Conservation (phyloP, 2,797 vertebrate species). For the Spinus pinus region DNA sequence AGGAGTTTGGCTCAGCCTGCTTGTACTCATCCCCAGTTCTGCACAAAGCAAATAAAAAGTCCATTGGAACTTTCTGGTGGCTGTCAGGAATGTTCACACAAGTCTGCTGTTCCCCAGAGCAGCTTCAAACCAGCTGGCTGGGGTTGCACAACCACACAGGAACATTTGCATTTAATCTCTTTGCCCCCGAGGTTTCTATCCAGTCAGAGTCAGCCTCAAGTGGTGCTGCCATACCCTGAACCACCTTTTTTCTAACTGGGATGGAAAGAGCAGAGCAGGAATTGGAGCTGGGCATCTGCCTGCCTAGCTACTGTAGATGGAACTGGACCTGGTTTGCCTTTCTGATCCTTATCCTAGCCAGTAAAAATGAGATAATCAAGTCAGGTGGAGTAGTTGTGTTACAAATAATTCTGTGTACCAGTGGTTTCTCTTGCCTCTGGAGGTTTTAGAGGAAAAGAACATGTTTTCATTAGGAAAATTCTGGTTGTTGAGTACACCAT, state of each 20-base stretch:
- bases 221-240: neutral
- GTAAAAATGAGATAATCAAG: neutral
- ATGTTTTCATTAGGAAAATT: neutral
- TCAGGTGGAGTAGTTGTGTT: neutral
- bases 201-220: neutral
- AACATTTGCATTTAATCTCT: neutral
- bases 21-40: neutral
- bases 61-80: neutral
- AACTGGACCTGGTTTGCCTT: neutral
- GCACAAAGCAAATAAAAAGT: neutral
- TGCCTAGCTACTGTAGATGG: neutral
- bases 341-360: neutral
- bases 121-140: neutral
- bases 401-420: neutral
- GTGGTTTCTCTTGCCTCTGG: neutral
- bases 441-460: neutral
- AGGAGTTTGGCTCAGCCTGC: neutral
- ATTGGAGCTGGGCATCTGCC: neutral
- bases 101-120: neutral
- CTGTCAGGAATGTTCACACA: rapidly evolving
- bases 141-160: rapidly evolving
- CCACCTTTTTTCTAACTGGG: neutral
- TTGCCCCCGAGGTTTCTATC: neutral
- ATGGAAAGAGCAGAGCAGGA: neutral
- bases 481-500: neutral